Evolutionary conservation across 2,888 invertebrate genomes (phyloP), one percentile per base, ranked within the genome.

Genomic region (Ennomos fuscantarius): DNA sequence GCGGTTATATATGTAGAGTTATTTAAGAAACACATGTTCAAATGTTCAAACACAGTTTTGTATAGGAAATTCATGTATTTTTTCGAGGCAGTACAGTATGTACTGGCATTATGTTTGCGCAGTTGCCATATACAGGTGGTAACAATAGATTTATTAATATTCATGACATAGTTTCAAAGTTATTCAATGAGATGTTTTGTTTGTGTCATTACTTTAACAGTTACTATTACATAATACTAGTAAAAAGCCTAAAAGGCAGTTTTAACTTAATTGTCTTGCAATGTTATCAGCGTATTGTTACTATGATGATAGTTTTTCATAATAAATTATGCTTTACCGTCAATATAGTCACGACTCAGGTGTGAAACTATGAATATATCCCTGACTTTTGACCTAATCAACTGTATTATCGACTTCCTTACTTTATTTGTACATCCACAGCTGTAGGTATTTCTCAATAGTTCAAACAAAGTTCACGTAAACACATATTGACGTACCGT

Each of bases 71-170:
- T 33, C 24, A 42, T 43, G 34, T 45, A 52, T 35, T 55, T 48
- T 52, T 49, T 56, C 43, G 44, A 43, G 24, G 13, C 15, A 44
- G n/a, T 5, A 24, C 24, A 6, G 24, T 24, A 6, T 24, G 24
- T 24, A 11, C 33, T 11, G 39, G 44, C 54, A 60, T 59, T 72
- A 68, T 80, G 74, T 84, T 82, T 80, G 68, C 69, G 63, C 76
- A 82, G 74, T 69, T 81, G 78, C 64, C 39, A 40, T 41, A 35
- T 41, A 35, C n/a, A n/a, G 59, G 31, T 62, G 50, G 60, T 66
- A 74, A 81, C 75, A 79, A 75, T 73, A 63, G 50, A 49, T 73
- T 73, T 83, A 84, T 82, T 79, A 81, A 82, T 86, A 86, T 74
- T 74, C 74, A 72, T 84, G 83, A 85, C 76, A 82, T 74, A 79